Base-by-base conservation (phyloP, 2,888 invertebrate genomes). In the Parnassius glacialis region DNA sequence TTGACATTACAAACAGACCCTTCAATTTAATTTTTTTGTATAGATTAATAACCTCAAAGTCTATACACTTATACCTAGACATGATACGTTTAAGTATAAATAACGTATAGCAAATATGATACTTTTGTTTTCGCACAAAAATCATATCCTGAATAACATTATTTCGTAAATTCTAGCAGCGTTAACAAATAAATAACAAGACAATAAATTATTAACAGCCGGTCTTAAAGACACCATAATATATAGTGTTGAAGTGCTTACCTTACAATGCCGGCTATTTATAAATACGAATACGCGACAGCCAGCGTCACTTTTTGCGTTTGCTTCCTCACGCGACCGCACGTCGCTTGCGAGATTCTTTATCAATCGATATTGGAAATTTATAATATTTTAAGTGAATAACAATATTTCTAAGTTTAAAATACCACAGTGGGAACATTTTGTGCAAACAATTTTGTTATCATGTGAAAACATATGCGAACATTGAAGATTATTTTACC, bases 241-340 rank as follows among this genome's bases (percentile, higher is more conserved):
- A 55, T 43, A 25, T 34, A 70, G 74, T 69, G 74, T 75, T 77
- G 70, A 70, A 68, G 68, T 70, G 72, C 73, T 73, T 71, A 72
- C 68, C 66, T 70, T 72, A 69, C 65, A 67, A 67, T 67, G 66
- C 59, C 66, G 69, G 78, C 85, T 87, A 86, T 87, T 85, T 83
- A 87, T 34, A 34, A 34, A 34, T 87, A 87, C 82, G 81, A 83
- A 76, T 71, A 71, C 83, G 78, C 77, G 76, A 79, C 71, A 76
- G 76, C 76, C 77, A 57, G 64, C 51, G 69, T 66, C 71, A 78
- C 78, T 80, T 80, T 80, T 77, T 78, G 77, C 76, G 83, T 77
- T 81, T 73, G 71, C 74, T 74, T 70, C 74, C 76, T 68, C 68
- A 64, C 72, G 72, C 65, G 75, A 74, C 76, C 76, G 77, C 84